Conservation (phyloP, 2,113 vertebrate species). For the Ictidomys tridecemlineatus region DNA sequence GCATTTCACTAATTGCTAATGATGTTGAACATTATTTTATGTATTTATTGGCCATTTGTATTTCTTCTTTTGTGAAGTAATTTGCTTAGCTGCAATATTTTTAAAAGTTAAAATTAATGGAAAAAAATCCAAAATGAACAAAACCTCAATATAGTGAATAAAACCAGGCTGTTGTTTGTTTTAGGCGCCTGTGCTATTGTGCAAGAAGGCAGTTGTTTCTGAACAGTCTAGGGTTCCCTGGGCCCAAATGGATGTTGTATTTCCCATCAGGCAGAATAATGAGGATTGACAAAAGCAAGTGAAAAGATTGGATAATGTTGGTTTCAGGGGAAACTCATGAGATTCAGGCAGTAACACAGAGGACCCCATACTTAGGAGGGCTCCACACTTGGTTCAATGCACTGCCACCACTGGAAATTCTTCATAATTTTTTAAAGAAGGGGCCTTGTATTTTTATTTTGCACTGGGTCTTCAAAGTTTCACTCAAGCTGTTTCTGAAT, state of each 20-base stretch:
- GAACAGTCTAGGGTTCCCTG: neutral
- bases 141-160: neutral
- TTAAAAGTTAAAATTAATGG: neutral
- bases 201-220: slow-evolving; percentile 17
- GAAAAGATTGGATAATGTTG: neutral
- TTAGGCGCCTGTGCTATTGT: neutral
- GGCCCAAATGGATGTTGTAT: neutral
- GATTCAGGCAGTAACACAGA: neutral
- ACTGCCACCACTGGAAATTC: neutral
- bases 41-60: no score
- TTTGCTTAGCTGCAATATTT: no score
- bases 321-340: neutral
- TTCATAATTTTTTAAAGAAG: neutral
- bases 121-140: neutral
- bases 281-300: neutral
- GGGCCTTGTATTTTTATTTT: neutral
- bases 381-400: neutral
- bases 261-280: neutral
- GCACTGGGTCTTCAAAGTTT: neutral
- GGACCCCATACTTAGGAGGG: neutral
- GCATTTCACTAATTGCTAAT: no score
- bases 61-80: no score
- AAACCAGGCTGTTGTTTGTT: neutral
- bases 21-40: no score
- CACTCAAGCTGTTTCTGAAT: neutral